Percentiles rank a stretch among this genome's conserved stretches.
Evolutionary conservation across 2,888 invertebrate genomes (phyloP).

Genomic region (Cerceris ruficornis): DNA sequence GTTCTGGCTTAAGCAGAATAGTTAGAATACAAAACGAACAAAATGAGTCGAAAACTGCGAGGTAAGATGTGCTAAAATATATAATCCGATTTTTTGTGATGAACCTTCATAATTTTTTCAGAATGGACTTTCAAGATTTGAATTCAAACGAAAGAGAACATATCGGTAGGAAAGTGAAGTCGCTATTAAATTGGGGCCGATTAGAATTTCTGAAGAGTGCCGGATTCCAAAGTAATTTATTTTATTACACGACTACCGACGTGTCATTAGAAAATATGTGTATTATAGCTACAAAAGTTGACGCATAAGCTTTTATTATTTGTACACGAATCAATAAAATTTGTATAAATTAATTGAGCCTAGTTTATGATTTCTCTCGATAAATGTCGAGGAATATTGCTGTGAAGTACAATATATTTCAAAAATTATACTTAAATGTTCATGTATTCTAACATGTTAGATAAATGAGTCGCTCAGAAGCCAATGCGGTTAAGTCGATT

Average conservation of each 20-base stretch:
- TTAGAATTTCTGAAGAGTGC: conserved; percentile 84
- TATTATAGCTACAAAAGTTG: conserved; percentile 84
- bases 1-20: conserved; percentile 85
- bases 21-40: conserved; percentile 69
- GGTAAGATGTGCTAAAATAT: conserved; percentile 16
- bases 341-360: too few species aligned
- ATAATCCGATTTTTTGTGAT: not conserved
- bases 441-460: too few species aligned
- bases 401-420: too few species aligned
- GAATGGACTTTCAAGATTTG: not conserved
- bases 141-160: conserved; percentile 82
- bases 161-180: conserved; percentile 89
- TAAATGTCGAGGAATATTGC: too few species aligned
- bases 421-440: too few species aligned
- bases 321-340: not conserved
- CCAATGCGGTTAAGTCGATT: too few species aligned
- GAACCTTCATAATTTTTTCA: conserved; percentile 6
- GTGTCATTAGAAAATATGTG: conserved; percentile 92
- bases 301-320: not conserved
- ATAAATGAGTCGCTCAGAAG: too few species aligned
- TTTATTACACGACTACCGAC: conserved; percentile 85
- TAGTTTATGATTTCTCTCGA: too few species aligned
- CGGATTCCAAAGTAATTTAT: conserved; percentile 85
- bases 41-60: conserved; percentile 13
- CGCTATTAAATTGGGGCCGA: conserved; percentile 90